phyloP scores from a whole-genome alignment of 2,113 vertebrate genomes.

The Nycticebus coucang region DNA sequence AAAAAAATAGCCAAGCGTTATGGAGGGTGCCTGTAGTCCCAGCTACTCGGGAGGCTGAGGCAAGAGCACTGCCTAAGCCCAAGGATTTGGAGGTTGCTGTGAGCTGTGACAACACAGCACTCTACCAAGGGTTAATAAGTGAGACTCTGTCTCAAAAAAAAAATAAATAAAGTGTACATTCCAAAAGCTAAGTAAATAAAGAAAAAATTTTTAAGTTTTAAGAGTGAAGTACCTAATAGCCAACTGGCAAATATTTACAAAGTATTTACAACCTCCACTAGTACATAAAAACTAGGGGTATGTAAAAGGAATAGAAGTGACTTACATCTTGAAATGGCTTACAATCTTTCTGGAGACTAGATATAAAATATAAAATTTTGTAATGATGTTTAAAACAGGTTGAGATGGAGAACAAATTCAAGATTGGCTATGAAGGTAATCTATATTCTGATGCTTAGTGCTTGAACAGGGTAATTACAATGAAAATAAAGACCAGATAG shows the following conservation, averaged over 20 bases:
- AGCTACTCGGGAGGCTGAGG: too few relatives aligned
- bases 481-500: neutral
- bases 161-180: neutral
- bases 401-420: conserved; percentile 24
- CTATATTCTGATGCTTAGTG: neutral
- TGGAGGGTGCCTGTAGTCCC: too few relatives aligned
- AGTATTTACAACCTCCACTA: neutral
- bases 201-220: conserved; percentile 12
- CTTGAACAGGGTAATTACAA: neutral
- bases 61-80: too few relatives aligned
- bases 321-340: conserved; percentile 3
- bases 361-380: conserved; percentile 26
- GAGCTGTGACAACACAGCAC: too few relatives aligned
- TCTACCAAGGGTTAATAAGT: too few relatives aligned
- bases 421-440: neutral
- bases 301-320: conserved; percentile 19
- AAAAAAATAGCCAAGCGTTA: too few relatives aligned
- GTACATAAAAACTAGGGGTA: neutral
- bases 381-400: neutral
- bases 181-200: conserved; percentile 36
- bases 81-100: too few relatives aligned
- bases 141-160: too few relatives aligned
- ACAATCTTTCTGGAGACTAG: neutral
- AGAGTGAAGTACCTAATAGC: neutral
- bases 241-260: neutral